Evolutionary conservation across 2,888 invertebrate species (phyloP), one percentile per base, ranked within the genome.

Genomic region (Eristalinus aeneus): DNA sequence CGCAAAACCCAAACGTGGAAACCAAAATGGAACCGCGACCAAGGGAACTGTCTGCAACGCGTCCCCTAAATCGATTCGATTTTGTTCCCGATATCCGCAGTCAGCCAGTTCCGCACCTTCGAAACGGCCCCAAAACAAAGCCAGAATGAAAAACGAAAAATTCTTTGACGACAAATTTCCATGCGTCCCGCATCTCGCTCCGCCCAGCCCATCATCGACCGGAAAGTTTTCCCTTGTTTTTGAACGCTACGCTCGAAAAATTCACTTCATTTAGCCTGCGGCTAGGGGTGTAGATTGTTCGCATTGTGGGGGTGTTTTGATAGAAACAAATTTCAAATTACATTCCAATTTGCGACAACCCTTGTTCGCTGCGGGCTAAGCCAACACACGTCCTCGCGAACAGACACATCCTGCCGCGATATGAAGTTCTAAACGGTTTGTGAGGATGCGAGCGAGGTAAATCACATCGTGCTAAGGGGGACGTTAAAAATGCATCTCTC

Each of bases 321-420:
- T 89, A 89, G 88, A 89, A 89, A 88, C 89, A 89, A 89, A 88
- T 89, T 88, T 88, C 81, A 89, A 89, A 89, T 89, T 89, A 88
- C 88, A 86, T 88, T 89, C 88, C 88, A 89, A 89, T 89, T 89
- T 89, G 88, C 71, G 76, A 78, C 79, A 78, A 81, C 88, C 88
- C 88, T 87, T 78, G 77, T 74, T 79, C 56, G 72, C 87, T 73
- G 16, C 54, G 53, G 86, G 86, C 81, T 79, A 73, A 60, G 36
- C 68, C 69, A 81, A 82, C 73, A 86, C 65, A 82, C 39, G 61
- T 71, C 34, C 60, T 27, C 31, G 39, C 63, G 20, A 27, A 32
- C 16, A n/a, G n/a, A 39, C 58, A 65, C 31, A 20, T 32, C 67
- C 27, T 65, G 32, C 58, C 39, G 34, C 10, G 36, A 71, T 74